These are phyloP conservation scores for Gopherus evgoodei DNA, from an alignment of 2,113 vertebrate genomes.

Conservation along the genomic window DNA sequence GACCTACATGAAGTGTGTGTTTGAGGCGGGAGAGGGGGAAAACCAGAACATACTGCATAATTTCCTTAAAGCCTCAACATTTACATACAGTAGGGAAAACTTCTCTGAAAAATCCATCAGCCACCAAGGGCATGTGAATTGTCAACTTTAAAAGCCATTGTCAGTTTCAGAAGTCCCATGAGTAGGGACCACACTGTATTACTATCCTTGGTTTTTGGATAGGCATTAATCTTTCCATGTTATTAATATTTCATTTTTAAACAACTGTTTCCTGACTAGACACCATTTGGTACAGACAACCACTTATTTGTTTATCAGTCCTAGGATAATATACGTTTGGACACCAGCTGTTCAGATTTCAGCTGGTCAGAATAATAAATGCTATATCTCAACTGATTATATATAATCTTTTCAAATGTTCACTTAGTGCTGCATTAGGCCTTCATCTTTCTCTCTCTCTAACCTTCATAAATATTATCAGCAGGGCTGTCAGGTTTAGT, in stretches of 20 bases:
- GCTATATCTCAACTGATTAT: not conserved
- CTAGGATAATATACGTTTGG: not conserved
- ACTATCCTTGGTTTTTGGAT: not conserved
- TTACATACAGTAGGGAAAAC: not conserved
- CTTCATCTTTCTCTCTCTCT: constrained; percentile 8
- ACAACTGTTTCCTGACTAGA: not conserved
- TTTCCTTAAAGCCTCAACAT: constrained; percentile 16
- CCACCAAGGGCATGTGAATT: not conserved
- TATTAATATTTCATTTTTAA: not conserved
- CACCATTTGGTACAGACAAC: not conserved
- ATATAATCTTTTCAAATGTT: constrained; percentile 66
- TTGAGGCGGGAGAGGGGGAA: not conserved
- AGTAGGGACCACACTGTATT: not conserved
- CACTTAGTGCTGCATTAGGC: constrained; percentile 41
- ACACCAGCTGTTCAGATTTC: not conserved
- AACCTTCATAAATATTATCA: constrained; percentile 37
- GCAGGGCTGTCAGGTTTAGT: constrained; percentile 42
- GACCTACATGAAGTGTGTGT: not conserved
- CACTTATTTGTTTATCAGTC: not conserved
- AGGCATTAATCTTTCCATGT: not conserved
- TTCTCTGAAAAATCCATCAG: constrained; percentile 34
- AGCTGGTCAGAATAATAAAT: not conserved
- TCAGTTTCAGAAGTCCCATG: not conserved
- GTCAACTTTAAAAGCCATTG: not conserved
- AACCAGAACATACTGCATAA: constrained; percentile 31